Evolutionary conservation across 2,113 vertebrate species (phyloP).

Genomic region (Tautogolabrus adspersus): DNA sequence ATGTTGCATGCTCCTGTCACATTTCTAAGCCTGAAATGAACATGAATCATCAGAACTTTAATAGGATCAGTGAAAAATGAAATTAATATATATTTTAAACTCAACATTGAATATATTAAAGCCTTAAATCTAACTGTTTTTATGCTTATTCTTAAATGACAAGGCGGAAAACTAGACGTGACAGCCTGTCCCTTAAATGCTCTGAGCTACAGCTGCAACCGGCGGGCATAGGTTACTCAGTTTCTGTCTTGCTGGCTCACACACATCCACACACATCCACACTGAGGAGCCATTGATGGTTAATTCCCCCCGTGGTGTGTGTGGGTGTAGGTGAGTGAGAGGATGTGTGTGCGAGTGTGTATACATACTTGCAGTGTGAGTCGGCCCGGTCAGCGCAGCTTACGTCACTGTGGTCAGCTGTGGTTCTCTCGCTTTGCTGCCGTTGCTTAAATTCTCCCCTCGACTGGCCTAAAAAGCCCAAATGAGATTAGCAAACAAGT

Average conservation of each 20-base stretch:
- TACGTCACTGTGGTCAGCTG: constrained; percentile 77
- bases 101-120: constrained; percentile 29
- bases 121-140: background rate
- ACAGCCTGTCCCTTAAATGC: constrained; percentile 19
- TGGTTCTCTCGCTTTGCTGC: constrained; percentile 53
- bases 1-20: constrained; percentile 25
- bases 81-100: constrained; percentile 28
- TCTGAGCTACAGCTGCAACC: constrained; percentile 55
- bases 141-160: constrained; percentile 38
- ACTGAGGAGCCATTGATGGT: constrained; percentile 70
- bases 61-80: constrained; percentile 17
- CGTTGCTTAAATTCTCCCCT: constrained; percentile 58
- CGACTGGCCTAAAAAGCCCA: constrained; percentile 55
- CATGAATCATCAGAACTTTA: constrained; percentile 17
- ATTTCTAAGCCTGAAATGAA: constrained; percentile 14
- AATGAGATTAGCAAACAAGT: constrained; percentile 66
- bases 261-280: constrained; percentile 12
- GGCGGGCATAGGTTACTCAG: constrained; percentile 44
- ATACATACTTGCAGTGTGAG: constrained; percentile 14
- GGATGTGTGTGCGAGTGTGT: background rate
- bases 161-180: constrained; percentile 18
- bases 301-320: constrained; percentile 53
- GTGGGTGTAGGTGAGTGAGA: constrained; percentile 16
- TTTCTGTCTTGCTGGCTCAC: constrained; percentile 9
- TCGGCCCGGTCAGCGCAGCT: constrained; percentile 36